A percentile compares a stretch with the other conserved stretches of the same genome.
Evolutionary conservation across 1,140 invertebrate genomes (phyloP).

Genomic region (Ridgeia piscesae): DNA sequence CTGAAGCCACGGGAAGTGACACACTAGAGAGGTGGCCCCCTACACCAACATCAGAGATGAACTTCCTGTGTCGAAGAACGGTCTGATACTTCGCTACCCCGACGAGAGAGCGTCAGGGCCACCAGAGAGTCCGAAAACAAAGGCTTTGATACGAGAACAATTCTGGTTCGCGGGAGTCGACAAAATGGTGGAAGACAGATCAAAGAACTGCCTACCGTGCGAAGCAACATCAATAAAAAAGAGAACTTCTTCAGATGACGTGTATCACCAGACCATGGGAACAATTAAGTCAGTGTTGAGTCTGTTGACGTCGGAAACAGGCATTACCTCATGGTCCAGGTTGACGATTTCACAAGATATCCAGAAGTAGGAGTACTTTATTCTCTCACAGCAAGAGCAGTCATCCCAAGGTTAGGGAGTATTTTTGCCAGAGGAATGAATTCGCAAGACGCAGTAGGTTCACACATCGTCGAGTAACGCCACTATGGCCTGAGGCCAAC

Average conservation of each 20-base stretch:
- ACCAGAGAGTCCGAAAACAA: too few species aligned
- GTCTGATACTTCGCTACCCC: too few species aligned
- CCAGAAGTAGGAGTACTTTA: conserved; percentile 18
- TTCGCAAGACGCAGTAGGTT: not conserved
- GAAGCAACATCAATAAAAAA: not conserved
- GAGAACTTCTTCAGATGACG: too few species aligned
- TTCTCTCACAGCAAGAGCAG: not conserved
- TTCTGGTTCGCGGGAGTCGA: conserved; percentile 7
- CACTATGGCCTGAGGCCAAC: conserved; percentile 9
- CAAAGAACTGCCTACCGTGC: not conserved
- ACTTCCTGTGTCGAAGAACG: too few species aligned
- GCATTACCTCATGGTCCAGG: conserved; percentile 13
- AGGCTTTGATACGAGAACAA: not conserved
- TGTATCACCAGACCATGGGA: not conserved
- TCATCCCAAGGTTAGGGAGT: not conserved
- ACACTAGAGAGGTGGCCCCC: too few species aligned
- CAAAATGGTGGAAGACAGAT: not conserved
- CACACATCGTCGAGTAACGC: not conserved
- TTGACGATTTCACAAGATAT: conserved; percentile 26
- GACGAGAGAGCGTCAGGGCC: too few species aligned
- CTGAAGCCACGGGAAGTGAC: too few species aligned
- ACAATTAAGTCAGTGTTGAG: conserved; percentile 1
- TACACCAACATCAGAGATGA: too few species aligned
- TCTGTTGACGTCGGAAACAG: not conserved
- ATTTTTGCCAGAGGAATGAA: not conserved